Percentiles rank a stretch among this genome's conserved stretches.
Evolutionary conservation across 2,113 vertebrate genomes (phyloP).

Genomic region (Chaetorhynchus papuensis): DNA sequence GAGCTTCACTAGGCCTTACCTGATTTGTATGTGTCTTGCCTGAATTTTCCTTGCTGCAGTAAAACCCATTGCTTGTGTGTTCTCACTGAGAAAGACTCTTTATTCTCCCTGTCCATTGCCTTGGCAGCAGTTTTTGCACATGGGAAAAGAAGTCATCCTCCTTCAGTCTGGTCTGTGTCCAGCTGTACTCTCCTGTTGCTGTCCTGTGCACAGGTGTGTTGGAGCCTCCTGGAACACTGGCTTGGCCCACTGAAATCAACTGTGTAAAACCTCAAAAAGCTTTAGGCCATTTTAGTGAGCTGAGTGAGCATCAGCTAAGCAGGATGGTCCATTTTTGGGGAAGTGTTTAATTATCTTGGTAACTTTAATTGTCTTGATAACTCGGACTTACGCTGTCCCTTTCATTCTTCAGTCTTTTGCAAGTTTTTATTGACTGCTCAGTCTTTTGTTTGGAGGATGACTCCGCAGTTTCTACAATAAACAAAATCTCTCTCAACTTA

Average conservation of each 20-base stretch:
- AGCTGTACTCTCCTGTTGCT: not conserved
- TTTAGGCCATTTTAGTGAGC: not conserved
- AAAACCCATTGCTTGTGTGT: not conserved
- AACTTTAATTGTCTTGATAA: not conserved
- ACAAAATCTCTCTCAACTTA: not conserved
- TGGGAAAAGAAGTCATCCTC: not conserved
- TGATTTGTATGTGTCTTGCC: not conserved
- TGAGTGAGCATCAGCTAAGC: not conserved
- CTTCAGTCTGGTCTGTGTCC: not conserved
- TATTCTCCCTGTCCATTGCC: not conserved
- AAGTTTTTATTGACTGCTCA: not conserved
- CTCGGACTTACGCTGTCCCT: accelerated
- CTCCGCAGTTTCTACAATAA: not conserved
- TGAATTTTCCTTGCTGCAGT: not conserved
- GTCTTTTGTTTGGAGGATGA: not conserved
- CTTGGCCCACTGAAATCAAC: not conserved
- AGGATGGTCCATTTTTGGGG: not conserved
- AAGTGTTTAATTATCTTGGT: not conserved
- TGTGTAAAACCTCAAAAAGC: accelerated
- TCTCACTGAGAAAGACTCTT: not conserved
- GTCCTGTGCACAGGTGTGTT: not conserved
- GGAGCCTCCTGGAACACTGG: not conserved
- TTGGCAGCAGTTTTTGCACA: not conserved
- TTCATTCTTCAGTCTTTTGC: not conserved
- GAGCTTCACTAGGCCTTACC: not conserved